Conservation (phyloP, 1,140 invertebrate species). For the Drosophila watanabei region DNA sequence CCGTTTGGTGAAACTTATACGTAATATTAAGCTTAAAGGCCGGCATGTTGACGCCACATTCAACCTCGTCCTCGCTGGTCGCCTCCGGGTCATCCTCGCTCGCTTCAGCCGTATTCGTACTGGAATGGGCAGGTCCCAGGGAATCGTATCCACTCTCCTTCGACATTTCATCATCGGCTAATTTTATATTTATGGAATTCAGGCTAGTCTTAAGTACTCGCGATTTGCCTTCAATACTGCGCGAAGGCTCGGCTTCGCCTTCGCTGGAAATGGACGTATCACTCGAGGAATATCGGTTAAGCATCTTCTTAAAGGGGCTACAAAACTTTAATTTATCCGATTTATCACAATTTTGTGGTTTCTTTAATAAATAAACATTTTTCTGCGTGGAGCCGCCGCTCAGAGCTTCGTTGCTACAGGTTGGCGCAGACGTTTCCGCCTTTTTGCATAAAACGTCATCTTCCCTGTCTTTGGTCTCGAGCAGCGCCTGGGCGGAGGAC, state of each 20-base stretch:
- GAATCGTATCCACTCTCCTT: constrained; percentile 68
- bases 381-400: constrained; percentile 27
- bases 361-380: constrained; percentile 48
- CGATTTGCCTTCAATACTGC: constrained; percentile 53
- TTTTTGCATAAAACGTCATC: background rate
- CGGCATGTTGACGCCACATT: constrained; percentile 87
- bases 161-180: constrained; percentile 34
- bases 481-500: constrained; percentile 12
- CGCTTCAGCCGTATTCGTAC: constrained; percentile 24
- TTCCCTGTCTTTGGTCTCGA: constrained; percentile 20
- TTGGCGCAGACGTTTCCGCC: constrained; percentile 2
- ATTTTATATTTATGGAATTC: constrained; percentile 29
- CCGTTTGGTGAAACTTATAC: constrained; percentile 92
- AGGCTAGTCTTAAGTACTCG: constrained; percentile 40
- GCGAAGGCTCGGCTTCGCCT: constrained; percentile 58
- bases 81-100: constrained; percentile 60
- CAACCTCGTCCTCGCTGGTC: constrained; percentile 66
- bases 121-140: constrained; percentile 19
- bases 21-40: constrained; percentile 91
- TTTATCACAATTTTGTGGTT: constrained; percentile 36
- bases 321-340: constrained; percentile 31
- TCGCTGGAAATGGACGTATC: constrained; percentile 79
- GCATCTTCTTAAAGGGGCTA: constrained; percentile 36
- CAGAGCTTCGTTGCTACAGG: constrained; percentile 31
- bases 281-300: constrained; percentile 73